Percentiles rank a stretch among this genome's conserved stretches.
Conservation (phyloP, 1,140 invertebrate genomes). For the Drosophila murphyi region DNA sequence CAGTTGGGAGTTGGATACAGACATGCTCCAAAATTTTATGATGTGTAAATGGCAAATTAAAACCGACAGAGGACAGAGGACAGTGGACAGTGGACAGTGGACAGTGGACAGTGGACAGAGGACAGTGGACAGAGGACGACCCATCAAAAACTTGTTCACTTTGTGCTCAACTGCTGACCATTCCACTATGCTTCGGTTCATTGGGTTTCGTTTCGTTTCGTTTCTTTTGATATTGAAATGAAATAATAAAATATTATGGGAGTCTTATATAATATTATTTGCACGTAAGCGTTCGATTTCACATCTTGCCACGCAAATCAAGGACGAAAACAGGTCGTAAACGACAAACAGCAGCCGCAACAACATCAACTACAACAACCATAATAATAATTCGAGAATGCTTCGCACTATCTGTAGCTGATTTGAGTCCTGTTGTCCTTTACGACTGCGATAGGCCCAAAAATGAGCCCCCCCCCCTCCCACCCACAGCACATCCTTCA, state of each 20-base stretch:
- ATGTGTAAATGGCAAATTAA: conserved; percentile 59
- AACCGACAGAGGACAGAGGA: conserved; percentile 25
- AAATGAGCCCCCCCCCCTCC: not conserved
- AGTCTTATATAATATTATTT: conserved; percentile 46
- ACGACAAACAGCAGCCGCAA: conserved; percentile 21
- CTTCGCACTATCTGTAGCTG: conserved; percentile 41
- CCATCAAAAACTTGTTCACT: not conserved
- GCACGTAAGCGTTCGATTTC: conserved; percentile 33
- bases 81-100: not conserved
- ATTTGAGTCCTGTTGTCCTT: conserved; percentile 32
- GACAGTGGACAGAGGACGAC: not conserved
- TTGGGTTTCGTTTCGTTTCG: not conserved
- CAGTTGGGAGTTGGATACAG: not conserved
- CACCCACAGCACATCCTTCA: not conserved
- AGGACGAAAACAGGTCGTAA: conserved; percentile 46
- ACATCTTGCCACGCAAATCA: conserved; percentile 18
- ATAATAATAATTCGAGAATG: conserved; percentile 45
- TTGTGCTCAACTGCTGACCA: conserved; percentile 8
- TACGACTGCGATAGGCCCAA: conserved; percentile 32
- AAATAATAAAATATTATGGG: conserved; percentile 42
- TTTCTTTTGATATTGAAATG: conserved; percentile 36
- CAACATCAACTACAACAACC: not conserved
- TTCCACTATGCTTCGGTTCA: not conserved
- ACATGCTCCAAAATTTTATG: conserved; percentile 45
- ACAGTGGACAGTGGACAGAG: not conserved